phyloP scores from a whole-genome alignment of 2,888 invertebrate genomes.

The Melanostoma mellinum region DNA sequence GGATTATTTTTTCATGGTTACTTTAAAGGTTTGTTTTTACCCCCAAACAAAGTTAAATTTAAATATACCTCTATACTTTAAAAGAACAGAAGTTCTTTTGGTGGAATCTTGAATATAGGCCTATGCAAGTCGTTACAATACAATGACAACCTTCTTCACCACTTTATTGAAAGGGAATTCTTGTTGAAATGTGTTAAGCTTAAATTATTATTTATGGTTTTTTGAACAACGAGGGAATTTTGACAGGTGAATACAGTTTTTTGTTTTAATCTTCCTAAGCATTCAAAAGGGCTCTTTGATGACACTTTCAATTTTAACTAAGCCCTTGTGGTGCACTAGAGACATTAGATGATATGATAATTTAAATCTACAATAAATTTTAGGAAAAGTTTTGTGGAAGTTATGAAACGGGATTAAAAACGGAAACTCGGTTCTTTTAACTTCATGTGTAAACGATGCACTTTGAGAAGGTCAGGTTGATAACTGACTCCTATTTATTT shows the following conservation, averaged over 20 bases:
- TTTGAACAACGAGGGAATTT: conserved; percentile 56
- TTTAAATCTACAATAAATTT: too few relatives aligned
- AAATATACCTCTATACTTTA: not conserved
- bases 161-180: conserved; percentile 26
- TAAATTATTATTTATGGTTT: conserved; percentile 61
- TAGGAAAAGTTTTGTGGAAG: too few relatives aligned
- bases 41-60: conserved; percentile 3
- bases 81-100: too few relatives aligned
- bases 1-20: conserved; percentile 66
- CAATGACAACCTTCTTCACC: too few relatives aligned
- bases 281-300: not conserved
- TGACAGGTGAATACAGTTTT: conserved; percentile 60
- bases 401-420: too few relatives aligned
- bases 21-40: conserved; percentile 17
- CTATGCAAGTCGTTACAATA: not conserved
- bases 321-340: too few relatives aligned
- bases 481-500: too few relatives aligned
- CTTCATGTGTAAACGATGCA: too few relatives aligned
- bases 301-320: conserved; percentile 13
- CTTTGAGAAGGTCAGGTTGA: too few relatives aligned
- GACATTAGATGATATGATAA: too few relatives aligned
- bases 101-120: too few relatives aligned
- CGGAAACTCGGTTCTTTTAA: too few relatives aligned
- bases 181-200: conserved; percentile 19
- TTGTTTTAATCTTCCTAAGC: not conserved